Evolutionary conservation across 1,140 invertebrate species (phyloP).

Genomic region (Drosophila yakuba): DNA sequence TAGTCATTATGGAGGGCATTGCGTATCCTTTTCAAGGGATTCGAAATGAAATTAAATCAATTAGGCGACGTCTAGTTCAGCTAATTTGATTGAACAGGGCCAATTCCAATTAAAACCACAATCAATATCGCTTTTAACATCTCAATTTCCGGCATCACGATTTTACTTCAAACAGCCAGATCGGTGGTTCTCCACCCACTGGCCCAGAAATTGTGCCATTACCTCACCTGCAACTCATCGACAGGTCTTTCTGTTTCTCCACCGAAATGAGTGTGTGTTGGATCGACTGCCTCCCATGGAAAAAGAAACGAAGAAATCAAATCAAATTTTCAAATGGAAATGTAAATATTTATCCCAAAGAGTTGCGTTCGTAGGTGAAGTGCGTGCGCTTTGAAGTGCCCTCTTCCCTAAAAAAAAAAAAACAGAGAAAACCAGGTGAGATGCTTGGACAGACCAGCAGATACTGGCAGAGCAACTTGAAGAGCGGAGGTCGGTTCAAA

Average conservation of each 20-base stretch:
- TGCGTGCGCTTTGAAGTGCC: constrained; percentile 76
- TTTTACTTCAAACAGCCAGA: constrained; percentile 37
- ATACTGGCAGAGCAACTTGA: constrained; percentile 18
- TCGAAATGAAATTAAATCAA: constrained; percentile 8
- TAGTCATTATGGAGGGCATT: background rate
- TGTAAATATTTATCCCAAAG: constrained; percentile 74
- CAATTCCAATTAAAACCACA: background rate
- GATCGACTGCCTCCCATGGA: constrained; percentile 6
- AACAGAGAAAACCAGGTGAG: constrained; percentile 1
- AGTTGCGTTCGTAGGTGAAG: constrained; percentile 64
- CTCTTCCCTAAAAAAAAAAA: background rate
- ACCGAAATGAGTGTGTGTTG: constrained; percentile 46
- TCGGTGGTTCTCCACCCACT: constrained; percentile 19
- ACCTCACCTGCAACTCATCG: constrained; percentile 48
- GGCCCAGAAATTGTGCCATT: constrained; percentile 39
- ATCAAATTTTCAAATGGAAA: constrained; percentile 80
- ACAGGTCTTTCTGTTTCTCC: constrained; percentile 43
- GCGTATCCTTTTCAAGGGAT: background rate
- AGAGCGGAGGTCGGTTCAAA: constrained; percentile 58
- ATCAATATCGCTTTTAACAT: constrained; percentile 40
- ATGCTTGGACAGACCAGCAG: constrained; percentile 24
- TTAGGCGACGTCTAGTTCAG: background rate
- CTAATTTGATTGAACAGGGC: constrained; percentile 8
- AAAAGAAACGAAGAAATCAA: constrained; percentile 43
- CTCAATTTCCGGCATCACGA: constrained; percentile 43